Base-by-base conservation (phyloP, 2,113 vertebrate species). In the Percopsis transmontana region DNA sequence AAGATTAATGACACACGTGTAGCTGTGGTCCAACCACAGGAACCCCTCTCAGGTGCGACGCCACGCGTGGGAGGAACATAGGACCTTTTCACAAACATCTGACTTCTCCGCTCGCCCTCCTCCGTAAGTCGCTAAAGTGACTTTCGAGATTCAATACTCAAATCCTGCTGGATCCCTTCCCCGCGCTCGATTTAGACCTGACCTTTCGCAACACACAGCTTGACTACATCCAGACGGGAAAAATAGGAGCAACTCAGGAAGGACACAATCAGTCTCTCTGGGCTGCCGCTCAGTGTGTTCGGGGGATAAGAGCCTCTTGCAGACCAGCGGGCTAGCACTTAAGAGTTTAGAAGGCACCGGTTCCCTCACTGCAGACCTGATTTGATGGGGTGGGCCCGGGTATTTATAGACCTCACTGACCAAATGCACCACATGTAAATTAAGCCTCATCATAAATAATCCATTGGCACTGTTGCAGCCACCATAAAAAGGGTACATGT, bases 71-170 rank as follows among this genome's bases (percentile, higher is more conserved):
- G 9, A 68, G 41, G 60, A 56, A 63, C 23, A 52, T 7, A 2
- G 18, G 4, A 12, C 13, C 40, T 53, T 55, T 12, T n/a, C 14
- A 13, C 39, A 69, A 53, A 54, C 66, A 57, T n/a, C 42, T 53
- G 38, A 18, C 58, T 40, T 14, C 42, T 23, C 27, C 65, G 66
- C 67, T 68, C 47, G 44, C 19, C 27, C 50, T 61, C 38, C 50
- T 47, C 33, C 42, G 67, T 45, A 61, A 60, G 69, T 48, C 50
- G 9, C 55, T 54, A 56, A 71, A 82, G 82, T 87, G 77, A 84
- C 76, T 82, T 85, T 80, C 62, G 77, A 79, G 85, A 86, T 79
- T 67, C 52, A 79, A 87, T 85, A 77, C 77, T 75, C 82, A 84
- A 82, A 85, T 80, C 79, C 72, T 80, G 72, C 80, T 67, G 75